Base-by-base conservation (phyloP, 2,113 vertebrate genomes). In the Syngnathus typhle region DNA sequence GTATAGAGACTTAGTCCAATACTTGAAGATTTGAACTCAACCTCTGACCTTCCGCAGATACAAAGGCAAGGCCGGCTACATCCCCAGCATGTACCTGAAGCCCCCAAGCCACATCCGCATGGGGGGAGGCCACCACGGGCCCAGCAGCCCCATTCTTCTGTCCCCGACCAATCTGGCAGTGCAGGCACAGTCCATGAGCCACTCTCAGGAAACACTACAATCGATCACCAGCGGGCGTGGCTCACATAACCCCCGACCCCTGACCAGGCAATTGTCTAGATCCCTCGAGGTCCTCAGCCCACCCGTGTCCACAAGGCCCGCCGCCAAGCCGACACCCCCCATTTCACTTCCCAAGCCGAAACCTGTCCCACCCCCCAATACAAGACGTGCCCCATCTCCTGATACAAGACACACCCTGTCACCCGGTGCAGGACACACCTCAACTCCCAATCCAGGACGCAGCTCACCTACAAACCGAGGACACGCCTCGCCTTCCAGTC, bases 11-110 rank as follows among this genome's bases (percentile, higher is more conserved):
- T 36, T 36, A 36, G 49, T 51, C n/a, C 56, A 4, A 38, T 44
- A n/a, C 4, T 43, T 60, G 7, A 27, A 44, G 36, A 49, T 46
- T 51, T 62, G 1, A 76, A 64, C 15, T 23, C n/a, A 11, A 32
- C 3, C 19, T 61, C 76, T 16, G 9, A 6, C n/a, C 54, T 10
- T 59, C 9, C 23, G 64, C 87, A 99, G 96, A 74, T 89, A 93
- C 66, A 84, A 86, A 0, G 80, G 85, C 6, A 76, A 64, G 39
- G 72, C 60, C 0, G 96, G 95, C 10, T 95, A 94, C 41, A 74
- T 96, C 2, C 95, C 96, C 0, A 83, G 91, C 1, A 85, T 94
- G 78, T 92, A 86, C 79, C 93, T 94, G 39, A 88, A 92, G 74
- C 89, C 91, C 6, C 91, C 93, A 78, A 85, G 60, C 60, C 84